phyloP scores from a whole-genome alignment of 2,888 invertebrate species.

The Glyphotaelius pellucidus region DNA sequence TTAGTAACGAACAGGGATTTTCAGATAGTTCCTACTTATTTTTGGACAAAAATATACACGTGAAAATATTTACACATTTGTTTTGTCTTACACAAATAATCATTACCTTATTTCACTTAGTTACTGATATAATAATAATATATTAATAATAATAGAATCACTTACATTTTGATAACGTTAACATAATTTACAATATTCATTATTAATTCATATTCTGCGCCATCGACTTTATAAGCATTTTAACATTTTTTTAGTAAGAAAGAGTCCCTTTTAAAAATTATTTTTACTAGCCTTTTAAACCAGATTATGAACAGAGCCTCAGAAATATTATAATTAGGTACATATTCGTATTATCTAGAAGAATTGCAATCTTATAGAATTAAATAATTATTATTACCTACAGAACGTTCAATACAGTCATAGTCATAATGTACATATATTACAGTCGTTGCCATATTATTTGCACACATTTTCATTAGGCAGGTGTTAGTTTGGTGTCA shows the following conservation, averaged over 20 bases:
- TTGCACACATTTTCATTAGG: neutral
- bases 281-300: constrained; percentile 10
- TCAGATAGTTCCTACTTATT: neutral
- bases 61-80: constrained; percentile 1
- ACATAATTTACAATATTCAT: constrained; percentile 56
- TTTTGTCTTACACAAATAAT: neutral
- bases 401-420: neutral
- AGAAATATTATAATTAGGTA: constrained; percentile 6
- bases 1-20: neutral
- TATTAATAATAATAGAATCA: constrained; percentile 60
- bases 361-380: constrained; percentile 23
- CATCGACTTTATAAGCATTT: constrained; percentile 37
- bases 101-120: neutral
- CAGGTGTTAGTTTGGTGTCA: neutral
- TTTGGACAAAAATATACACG: neutral
- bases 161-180: constrained; percentile 63
- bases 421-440: neutral
- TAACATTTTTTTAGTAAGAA: constrained; percentile 45
- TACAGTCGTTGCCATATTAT: neutral
- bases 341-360: neutral
- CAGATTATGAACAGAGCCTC: neutral
- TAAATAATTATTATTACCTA: neutral
- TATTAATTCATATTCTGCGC: constrained; percentile 19
- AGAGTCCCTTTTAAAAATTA: neutral
- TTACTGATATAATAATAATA: constrained; percentile 25